Evolutionary conservation across 2,888 invertebrate genomes (phyloP).

Genomic region (Diloba caeruleocephala): DNA sequence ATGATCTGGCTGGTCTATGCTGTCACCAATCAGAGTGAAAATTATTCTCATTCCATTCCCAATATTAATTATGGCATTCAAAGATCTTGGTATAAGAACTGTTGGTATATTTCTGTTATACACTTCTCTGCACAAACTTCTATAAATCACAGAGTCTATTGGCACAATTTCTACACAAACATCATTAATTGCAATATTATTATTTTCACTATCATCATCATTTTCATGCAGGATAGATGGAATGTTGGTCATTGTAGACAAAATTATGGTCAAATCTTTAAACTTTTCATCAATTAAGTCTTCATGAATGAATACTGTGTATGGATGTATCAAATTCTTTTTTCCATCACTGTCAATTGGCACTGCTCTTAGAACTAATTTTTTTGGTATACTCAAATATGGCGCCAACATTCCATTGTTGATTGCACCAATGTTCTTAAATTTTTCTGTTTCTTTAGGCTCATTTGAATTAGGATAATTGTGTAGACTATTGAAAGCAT

Average conservation of each 20-base stretch:
- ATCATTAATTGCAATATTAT: slow-evolving; percentile 68
- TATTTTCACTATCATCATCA: slow-evolving; percentile 62
- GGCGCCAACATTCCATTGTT: slow-evolving; percentile 74
- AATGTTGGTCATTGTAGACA: slow-evolving; percentile 78
- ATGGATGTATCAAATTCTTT: slow-evolving; percentile 81
- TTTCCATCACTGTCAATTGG: slow-evolving; percentile 84
- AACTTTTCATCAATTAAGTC: slow-evolving; percentile 73
- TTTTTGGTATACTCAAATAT: slow-evolving; percentile 72
- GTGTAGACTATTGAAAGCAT: slow-evolving; percentile 75
- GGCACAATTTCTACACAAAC: slow-evolving; percentile 83
- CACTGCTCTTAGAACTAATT: slow-evolving; percentile 74
- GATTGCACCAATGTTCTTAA: slow-evolving; percentile 79
- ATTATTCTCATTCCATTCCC: slow-evolving; percentile 88
- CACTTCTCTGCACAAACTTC: slow-evolving; percentile 79
- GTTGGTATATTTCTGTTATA: slow-evolving; percentile 81
- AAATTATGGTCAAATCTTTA: slow-evolving; percentile 69
- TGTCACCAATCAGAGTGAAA: slow-evolving; percentile 78
- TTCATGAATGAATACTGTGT: slow-evolving; percentile 83
- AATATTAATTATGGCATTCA: slow-evolving; percentile 87
- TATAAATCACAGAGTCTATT: slow-evolving; percentile 77
- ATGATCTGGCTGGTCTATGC: slow-evolving; percentile 77
- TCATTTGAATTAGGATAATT: slow-evolving; percentile 55
- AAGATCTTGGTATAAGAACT: slow-evolving; percentile 86
- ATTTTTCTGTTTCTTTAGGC: slow-evolving; percentile 65
- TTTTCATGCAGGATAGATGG: slow-evolving; percentile 70